These are phyloP conservation scores for Neolamprologus longior DNA, from an alignment of 2,113 vertebrate genomes.

Conservation along the genomic window DNA sequence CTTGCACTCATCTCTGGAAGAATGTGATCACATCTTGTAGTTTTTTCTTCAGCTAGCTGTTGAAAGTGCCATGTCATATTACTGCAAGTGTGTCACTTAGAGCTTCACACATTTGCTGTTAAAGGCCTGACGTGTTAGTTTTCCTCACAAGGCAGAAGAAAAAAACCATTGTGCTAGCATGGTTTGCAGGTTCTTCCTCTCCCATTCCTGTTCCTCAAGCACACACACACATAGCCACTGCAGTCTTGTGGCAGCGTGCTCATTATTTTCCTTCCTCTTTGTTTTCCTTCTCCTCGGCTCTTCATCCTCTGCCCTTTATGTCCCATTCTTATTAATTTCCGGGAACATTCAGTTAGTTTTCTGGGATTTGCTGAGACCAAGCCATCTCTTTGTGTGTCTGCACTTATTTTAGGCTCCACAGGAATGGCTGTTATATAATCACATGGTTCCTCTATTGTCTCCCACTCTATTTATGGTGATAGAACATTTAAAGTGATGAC, in stretches of 20 bases:
- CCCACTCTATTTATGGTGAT: not conserved
- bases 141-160: not conserved
- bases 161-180: not conserved
- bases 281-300: not conserved
- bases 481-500: not conserved
- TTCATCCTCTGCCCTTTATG: not conserved
- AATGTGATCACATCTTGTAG: not conserved
- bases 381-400: not conserved
- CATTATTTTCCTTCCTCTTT: not conserved
- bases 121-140: not conserved
- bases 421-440: conserved; percentile 12
- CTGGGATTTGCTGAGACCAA: not conserved
- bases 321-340: not conserved
- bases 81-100: not conserved
- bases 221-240: not conserved
- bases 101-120: not conserved
- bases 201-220: not conserved
- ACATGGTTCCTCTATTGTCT: not conserved
- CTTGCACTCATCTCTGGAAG: not conserved
- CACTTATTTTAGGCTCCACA: not conserved
- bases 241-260: not conserved
- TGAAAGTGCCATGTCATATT: not conserved
- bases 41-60: not conserved
- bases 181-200: not conserved
- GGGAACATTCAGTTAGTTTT: not conserved